These are phyloP conservation scores for Diabrotica balteata DNA, from an alignment of 2,888 invertebrate genomes.

Conservation along the genomic window DNA sequence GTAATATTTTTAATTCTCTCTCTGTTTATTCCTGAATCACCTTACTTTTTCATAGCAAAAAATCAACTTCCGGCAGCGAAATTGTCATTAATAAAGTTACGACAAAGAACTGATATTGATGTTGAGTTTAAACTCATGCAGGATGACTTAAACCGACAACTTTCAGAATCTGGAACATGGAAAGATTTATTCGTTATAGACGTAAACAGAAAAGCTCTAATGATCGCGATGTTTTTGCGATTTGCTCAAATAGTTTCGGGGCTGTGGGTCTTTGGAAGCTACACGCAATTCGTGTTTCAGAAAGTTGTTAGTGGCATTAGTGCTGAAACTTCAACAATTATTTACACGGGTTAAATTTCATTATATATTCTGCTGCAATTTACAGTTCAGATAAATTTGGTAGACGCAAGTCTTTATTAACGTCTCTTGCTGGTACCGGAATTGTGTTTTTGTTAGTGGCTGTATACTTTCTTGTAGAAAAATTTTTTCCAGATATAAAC, in stretches of 20 bases:
- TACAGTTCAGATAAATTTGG: conserved; percentile 47
- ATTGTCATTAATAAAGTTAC: conserved; percentile 42
- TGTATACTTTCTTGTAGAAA: conserved; percentile 47
- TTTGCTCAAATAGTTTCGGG: conserved; percentile 51
- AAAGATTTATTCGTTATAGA: conserved; percentile 47
- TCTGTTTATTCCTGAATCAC: conserved; percentile 67
- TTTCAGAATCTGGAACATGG: conserved; percentile 51
- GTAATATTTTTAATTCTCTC: conserved; percentile 65
- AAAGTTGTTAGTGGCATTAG: conserved; percentile 51
- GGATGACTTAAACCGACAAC: conserved; percentile 47
- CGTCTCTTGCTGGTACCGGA: conserved; percentile 43
- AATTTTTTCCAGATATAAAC: conserved; percentile 38
- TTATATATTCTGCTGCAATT: conserved; percentile 38
- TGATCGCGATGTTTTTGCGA: conserved; percentile 47
- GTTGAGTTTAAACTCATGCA: conserved; percentile 44
- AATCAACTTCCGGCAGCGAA: conserved; percentile 43
- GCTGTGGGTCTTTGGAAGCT: conserved; percentile 45
- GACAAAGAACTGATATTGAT: conserved; percentile 44
- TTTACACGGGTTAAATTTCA: conserved; percentile 41
- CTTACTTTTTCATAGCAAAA: conserved; percentile 49
- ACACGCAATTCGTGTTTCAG: conserved; percentile 52
- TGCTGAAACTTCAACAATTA: conserved; percentile 48
- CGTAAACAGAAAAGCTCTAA: conserved; percentile 48
- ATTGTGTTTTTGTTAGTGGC: conserved; percentile 42
- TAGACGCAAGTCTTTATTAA: conserved; percentile 46